Evolutionary conservation across 2,113 vertebrate genomes (phyloP), one percentile per base, ranked within the genome.

Genomic region (Stigmatopora nigra): DNA sequence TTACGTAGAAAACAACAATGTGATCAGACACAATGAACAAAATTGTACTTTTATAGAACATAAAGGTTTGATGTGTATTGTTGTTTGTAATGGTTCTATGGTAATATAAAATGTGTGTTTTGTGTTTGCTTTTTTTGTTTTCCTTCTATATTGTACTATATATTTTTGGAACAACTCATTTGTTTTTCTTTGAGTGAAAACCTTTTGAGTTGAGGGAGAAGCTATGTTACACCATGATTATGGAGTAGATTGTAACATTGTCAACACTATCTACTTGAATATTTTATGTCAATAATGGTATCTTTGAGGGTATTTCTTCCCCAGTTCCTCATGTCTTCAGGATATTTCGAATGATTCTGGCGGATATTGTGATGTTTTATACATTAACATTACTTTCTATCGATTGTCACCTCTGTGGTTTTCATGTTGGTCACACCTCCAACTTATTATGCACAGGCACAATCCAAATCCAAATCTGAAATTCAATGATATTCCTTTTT

Each of bases 21-120:
- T 72, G 38, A 47, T n/a, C 35, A 69, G 69, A 71, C 38, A 57
- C 61, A 67, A 36, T 68, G 47, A 82, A 68, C 59, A 25, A n/a
- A 22, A 53, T 17, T 7, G 9, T 67, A 57, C 59, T 65, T 72
- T 65, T 38, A 69, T 25, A 31, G 61, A 59, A 77, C 64, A 77
- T 72, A 82, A 78, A 80, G 72, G 67, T 80, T 79, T 62, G 46
- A 57, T 49, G 15, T 61, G 72, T 55, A 63, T 12, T 52, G 73
- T 31, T 70, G 61, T 49, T 75, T 71, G 72, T 53, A 17, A 5
- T 63, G 11, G 64, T 73, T 19, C 65, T 45, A 77, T 72, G 77
- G 77, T 61, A 71, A 78, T 77, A 78, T 71, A 69, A 53, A 17
- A 71, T 71, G 77, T 63, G 73, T 71, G 49, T 66, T 67, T 48